A percentile compares a stretch with the other conserved stretches of the same genome.
Evolutionary conservation across 37 sponge, comb jelly and placozoan species (phyloP).

Genomic region (Halichondria panicea): DNA sequence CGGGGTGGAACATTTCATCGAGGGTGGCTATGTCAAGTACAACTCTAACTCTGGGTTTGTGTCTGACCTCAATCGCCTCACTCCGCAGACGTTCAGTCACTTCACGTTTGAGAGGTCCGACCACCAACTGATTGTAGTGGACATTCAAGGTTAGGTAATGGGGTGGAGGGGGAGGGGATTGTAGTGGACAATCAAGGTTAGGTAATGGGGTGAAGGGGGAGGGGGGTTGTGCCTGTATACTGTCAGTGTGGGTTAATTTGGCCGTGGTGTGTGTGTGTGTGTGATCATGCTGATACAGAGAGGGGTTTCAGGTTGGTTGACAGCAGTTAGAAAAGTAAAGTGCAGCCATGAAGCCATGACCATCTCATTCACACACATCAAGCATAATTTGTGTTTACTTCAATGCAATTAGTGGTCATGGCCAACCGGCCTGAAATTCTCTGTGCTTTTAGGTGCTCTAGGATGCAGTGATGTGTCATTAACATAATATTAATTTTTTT

Average conservation of each 20-base stretch:
- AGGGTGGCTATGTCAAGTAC: conserved; percentile 91
- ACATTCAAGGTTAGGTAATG: conserved; percentile 78
- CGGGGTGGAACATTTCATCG: conserved; percentile 87
- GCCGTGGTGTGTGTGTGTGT: neutral
- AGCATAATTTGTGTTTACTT: no score
- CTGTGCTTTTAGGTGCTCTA: no score
- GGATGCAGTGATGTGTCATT: no score
- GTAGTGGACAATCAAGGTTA: neutral
- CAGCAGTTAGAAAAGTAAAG: no score
- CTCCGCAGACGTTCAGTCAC: conserved; percentile 94
- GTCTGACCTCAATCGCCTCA: conserved; percentile 66
- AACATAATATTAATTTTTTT: no score
- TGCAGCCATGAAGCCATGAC: no score
- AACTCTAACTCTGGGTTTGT: conserved; percentile 94
- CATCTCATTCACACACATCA: no score
- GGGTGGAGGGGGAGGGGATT: neutral
- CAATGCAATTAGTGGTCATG: no score
- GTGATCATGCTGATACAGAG: neutral
- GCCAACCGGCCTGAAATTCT: no score
- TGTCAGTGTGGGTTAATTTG: neutral
- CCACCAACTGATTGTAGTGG: conserved; percentile 87
- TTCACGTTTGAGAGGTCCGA: conserved; percentile 89
- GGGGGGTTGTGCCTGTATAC: neutral
- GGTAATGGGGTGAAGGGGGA: neutral
- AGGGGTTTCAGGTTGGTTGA: no score